Percentiles rank a stretch among this genome's conserved stretches.
These are phyloP conservation scores for Gallirallus australis DNA, from an alignment of 2,797 vertebrate genomes.

Conservation along the genomic window DNA sequence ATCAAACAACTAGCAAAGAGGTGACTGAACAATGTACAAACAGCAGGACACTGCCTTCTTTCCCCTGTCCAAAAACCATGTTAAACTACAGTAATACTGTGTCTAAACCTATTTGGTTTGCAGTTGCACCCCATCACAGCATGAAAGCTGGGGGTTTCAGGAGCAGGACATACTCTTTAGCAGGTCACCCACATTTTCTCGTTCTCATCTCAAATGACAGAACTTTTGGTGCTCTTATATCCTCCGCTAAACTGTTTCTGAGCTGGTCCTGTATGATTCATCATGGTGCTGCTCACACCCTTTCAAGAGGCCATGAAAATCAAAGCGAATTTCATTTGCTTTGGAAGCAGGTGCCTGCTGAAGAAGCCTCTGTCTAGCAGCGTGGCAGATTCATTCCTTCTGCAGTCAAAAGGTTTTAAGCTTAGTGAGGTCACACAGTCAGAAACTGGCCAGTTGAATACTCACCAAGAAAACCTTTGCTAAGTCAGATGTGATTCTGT, in stretches of 20 bases:
- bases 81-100: neutral
- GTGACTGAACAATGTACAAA: neutral
- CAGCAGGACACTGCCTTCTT: neutral
- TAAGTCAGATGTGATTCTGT: neutral
- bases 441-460: neutral
- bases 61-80: neutral
- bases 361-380: constrained; percentile 36
- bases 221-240: neutral
- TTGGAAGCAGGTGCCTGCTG: constrained; percentile 15
- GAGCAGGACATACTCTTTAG: neutral
- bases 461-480: neutral
- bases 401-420: constrained; percentile 17
- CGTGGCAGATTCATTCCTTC: constrained; percentile 4
- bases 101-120: neutral
- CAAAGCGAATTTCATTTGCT: constrained; percentile 39
- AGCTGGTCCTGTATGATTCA: neutral
- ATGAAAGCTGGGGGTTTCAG: neutral
- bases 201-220: neutral
- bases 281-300: neutral
- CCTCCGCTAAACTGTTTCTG: neutral
- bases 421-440: neutral
- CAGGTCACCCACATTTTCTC: neutral
- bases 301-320: constrained; percentile 9
- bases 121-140: neutral
- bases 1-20: neutral